phyloP scores from a whole-genome alignment of 2,888 invertebrate species.

The Drosophila stalkeri region DNA sequence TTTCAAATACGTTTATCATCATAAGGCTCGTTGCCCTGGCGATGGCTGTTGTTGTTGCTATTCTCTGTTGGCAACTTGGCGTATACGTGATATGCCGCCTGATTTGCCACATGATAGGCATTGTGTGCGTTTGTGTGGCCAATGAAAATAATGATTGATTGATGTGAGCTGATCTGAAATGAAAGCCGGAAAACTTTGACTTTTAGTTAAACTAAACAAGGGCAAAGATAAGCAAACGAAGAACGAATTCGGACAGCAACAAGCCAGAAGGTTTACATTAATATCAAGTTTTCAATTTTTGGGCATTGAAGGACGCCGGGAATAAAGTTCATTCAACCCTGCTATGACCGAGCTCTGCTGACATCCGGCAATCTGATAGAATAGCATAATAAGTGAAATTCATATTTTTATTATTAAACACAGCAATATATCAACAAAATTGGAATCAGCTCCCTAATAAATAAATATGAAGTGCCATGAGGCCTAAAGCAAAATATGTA shows the following conservation, averaged over 20 bases:
- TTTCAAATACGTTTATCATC: conserved; percentile 61
- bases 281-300: conserved; percentile 23
- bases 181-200: conserved; percentile 63
- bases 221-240: not conserved
- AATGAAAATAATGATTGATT: conserved; percentile 66
- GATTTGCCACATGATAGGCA: conserved; percentile 42
- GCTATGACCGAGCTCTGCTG: not conserved
- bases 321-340: conserved; percentile 41
- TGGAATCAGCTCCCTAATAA: not conserved
- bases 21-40: conserved; percentile 31
- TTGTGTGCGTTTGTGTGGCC: conserved; percentile 26
- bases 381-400: conserved; percentile 13
- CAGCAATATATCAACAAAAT: conserved; percentile 8
- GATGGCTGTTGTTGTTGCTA: conserved; percentile 1
- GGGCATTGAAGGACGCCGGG: not conserved
- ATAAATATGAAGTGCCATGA: not conserved
- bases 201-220: conserved; percentile 54
- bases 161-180: conserved; percentile 57
- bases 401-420: conserved; percentile 1
- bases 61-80: conserved; percentile 46
- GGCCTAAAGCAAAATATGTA: not conserved
- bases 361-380: conserved; percentile 1
- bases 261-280: conserved; percentile 11
- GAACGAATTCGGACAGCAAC: not conserved
- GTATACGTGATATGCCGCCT: conserved; percentile 62